Percentiles rank a stretch among this genome's conserved stretches.
phyloP scores from a whole-genome alignment of 2,797 vertebrate species.

The Rhynchonycteris naso region DNA sequence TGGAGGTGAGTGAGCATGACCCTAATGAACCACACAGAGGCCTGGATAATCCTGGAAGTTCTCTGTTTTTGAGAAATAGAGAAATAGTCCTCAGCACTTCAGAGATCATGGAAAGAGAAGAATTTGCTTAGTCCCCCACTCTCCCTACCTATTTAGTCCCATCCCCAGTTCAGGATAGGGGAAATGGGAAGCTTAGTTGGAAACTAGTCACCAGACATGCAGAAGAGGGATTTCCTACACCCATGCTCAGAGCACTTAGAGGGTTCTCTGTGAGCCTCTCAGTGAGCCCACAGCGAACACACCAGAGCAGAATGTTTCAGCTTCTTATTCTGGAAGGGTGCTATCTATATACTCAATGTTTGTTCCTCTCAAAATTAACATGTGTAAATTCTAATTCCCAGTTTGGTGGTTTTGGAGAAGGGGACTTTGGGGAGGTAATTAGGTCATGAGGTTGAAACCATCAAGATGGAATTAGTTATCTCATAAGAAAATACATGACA shows the following conservation, averaged over 20 bases:
- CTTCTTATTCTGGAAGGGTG: background rate
- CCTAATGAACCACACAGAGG: background rate
- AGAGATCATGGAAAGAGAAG: background rate
- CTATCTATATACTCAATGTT: background rate
- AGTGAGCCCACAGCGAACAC: background rate
- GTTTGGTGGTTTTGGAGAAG: background rate
- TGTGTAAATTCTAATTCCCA: background rate
- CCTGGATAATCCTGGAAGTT: background rate
- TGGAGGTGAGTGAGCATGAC: background rate
- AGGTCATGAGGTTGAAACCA: background rate
- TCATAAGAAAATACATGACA: background rate
- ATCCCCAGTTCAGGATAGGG: background rate
- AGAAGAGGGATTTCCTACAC: background rate
- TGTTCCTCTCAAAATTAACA: background rate
- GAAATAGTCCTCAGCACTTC: background rate
- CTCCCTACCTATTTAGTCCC: background rate
- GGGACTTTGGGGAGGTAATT: background rate
- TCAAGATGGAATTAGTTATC: background rate
- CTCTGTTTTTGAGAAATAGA: background rate
- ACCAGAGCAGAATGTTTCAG: background rate
- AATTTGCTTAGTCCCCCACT: background rate
- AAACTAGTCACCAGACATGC: background rate
- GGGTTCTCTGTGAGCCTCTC: background rate
- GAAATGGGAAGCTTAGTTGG: background rate
- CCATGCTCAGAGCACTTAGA: background rate